Evolutionary conservation across 2,888 invertebrate genomes (phyloP), one percentile per base, ranked within the genome.

Genomic region (Mayetiola destructor): DNA sequence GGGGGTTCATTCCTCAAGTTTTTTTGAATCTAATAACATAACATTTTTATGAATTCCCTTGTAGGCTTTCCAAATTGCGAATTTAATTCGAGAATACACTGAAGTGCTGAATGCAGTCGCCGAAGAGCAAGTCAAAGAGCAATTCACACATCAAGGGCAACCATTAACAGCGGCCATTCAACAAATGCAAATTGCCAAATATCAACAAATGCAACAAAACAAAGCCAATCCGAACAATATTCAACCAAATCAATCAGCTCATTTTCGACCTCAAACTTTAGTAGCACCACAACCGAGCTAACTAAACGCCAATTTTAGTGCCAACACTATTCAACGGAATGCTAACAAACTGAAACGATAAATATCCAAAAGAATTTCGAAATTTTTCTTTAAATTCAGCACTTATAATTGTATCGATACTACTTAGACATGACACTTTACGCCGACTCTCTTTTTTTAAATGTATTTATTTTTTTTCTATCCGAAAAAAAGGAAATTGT

Each of bases 1-100:
- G 27, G 21, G 16, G 20, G 6, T 40, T 40, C 20, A 20, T 20
- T 18, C 9, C 20, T 5, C 3, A 18, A 20, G 9, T 18, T 53
- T 32, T 9, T 53, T 6, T 53, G 14, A 9, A 18, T 10, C 4
- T 10, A 30, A n/a, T n/a, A n/a, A n/a, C n/a, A n/a, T n/a, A n/a
- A 2, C 8, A 10, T 30, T 32, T 53, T 4, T 32, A 2, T 32
- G 16, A 2, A 18, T 32, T 32, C 18, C 18, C 23, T 62, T 64
- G 5, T 74, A 93, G 86, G 92, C 92, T 59, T 88, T 89, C 75
- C 92, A 93, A 75, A 92, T 93, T 68, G 89, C 91, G 59, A 90
- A 89, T 59, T 78, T 93, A 61, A 91, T 93, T 65, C 84, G 88
- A 68, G 93, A 93, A 73, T 93, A 93, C 73, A 81, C 82, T 63